These are phyloP conservation scores for Melangyna quadrimaculata DNA, from an alignment of 2,888 invertebrate genomes.

Conservation along the genomic window DNA sequence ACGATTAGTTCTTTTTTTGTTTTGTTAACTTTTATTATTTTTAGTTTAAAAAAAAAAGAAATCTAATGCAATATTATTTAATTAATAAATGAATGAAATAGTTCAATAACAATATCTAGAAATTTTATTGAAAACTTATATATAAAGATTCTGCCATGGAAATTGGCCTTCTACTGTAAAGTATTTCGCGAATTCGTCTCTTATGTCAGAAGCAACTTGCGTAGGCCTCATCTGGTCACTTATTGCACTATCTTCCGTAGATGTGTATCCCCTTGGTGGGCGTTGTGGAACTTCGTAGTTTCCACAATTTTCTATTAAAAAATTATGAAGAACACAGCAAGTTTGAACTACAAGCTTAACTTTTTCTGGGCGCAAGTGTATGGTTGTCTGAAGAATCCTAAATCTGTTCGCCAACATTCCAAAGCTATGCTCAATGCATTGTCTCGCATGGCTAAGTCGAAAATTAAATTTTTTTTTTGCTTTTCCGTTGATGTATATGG, in stretches of 20 bases:
- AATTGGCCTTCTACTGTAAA: too few species aligned
- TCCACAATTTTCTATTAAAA: neutral
- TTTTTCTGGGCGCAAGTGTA: too few species aligned
- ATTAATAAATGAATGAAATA: too few species aligned
- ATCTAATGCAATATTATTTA: too few species aligned
- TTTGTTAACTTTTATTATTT: too few species aligned
- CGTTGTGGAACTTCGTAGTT: neutral
- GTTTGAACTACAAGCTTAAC: too few species aligned
- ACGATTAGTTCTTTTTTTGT: too few species aligned
- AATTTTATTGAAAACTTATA: too few species aligned
- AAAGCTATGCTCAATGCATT: conserved; percentile 26
- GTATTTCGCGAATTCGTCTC: conserved; percentile 28
- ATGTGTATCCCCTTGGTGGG: neutral
- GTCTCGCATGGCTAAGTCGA: conserved; percentile 29
- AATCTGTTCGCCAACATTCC: too few species aligned
- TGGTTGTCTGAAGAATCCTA: neutral
- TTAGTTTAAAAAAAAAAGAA: too few species aligned
- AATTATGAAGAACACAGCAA: conserved; percentile 20
- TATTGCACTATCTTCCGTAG: conserved; percentile 75
- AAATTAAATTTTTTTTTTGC: neutral
- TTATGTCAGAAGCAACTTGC: neutral
- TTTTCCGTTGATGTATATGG: neutral
- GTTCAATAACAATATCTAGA: too few species aligned
- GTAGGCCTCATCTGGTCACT: conserved; percentile 46
- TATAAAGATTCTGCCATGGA: too few species aligned